phyloP scores from a whole-genome alignment of 53 echinoderm and acorn worm genomes.

The Echinometra lucunter region DNA sequence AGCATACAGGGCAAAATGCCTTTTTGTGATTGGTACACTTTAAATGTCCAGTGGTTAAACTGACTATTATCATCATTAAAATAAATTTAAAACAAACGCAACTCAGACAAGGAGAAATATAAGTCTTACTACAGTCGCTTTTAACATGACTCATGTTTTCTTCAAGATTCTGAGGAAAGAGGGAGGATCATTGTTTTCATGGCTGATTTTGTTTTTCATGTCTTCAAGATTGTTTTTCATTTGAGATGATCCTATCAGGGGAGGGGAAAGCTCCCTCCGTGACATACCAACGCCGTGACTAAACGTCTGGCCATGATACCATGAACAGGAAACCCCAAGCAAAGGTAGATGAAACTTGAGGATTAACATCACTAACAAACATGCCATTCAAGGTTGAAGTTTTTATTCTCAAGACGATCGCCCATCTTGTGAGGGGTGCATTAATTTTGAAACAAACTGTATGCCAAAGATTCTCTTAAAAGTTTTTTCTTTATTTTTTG shows the following conservation, averaged over 20 bases:
- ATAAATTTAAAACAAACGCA: neutral
- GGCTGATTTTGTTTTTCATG: no score
- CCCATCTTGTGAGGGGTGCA: neutral
- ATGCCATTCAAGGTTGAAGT: neutral
- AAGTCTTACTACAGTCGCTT: neutral
- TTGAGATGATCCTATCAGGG: neutral
- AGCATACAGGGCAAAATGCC: no score
- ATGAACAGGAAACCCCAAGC: constrained; percentile 24
- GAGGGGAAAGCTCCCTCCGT: constrained; percentile 32
- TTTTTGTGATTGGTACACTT: no score
- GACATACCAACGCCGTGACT: constrained; percentile 5
- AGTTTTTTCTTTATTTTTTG: neutral
- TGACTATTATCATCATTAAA: neutral
- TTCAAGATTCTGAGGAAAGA: neutral
- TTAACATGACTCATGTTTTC: constrained; percentile 15
- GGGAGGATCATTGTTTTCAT: neutral
- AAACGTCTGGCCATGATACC: constrained; percentile 5
- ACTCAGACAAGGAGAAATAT: constrained; percentile 15
- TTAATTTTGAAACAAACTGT: neutral
- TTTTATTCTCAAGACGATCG: neutral
- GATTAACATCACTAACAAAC: constrained; percentile 38
- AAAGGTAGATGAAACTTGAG: neutral
- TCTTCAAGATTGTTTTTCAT: neutral
- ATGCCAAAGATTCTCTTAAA: neutral
- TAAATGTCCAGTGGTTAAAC: no score